A percentile compares a stretch with the other conserved stretches of the same genome.
These are phyloP conservation scores for Periophthalmus modestus DNA, from an alignment of 2,113 vertebrate species.

Conservation along the genomic window DNA sequence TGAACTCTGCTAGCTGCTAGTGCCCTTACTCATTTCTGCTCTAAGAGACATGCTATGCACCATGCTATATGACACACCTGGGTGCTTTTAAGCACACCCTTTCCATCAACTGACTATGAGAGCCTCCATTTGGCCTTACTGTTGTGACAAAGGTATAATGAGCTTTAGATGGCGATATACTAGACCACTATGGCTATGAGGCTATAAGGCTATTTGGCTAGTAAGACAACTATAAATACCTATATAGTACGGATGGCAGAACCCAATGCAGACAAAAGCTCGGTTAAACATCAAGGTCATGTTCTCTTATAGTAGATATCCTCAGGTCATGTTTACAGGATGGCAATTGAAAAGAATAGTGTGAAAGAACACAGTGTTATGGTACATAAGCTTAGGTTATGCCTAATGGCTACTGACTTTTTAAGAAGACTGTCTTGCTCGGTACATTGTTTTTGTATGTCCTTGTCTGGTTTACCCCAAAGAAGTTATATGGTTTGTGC, in stretches of 20 bases:
- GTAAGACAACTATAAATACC: constrained; percentile 76
- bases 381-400: constrained; percentile 40
- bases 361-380: constrained; percentile 16
- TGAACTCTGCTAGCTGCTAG: constrained; percentile 66
- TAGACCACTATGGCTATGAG: constrained; percentile 66
- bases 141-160: constrained; percentile 79
- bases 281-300: constrained; percentile 75
- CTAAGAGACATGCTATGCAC: constrained; percentile 63
- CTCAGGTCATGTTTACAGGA: constrained; percentile 60
- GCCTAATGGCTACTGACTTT: constrained; percentile 23
- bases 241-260: constrained; percentile 44
- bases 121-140: constrained; percentile 77
- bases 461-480: constrained; percentile 32
- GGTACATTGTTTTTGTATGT: constrained; percentile 17
- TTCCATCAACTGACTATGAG: constrained; percentile 76
- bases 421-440: no score
- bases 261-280: constrained; percentile 42
- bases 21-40: constrained; percentile 59
- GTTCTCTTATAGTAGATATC: constrained; percentile 52
- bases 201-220: constrained; percentile 71
- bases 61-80: constrained; percentile 78
- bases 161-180: constrained; percentile 78
- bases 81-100: constrained; percentile 77
- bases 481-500: constrained; percentile 43
- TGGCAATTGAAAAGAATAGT: constrained; percentile 34